These are phyloP conservation scores for Pangasius djambal DNA, from an alignment of 2,797 vertebrate species.

Conservation along the genomic window DNA sequence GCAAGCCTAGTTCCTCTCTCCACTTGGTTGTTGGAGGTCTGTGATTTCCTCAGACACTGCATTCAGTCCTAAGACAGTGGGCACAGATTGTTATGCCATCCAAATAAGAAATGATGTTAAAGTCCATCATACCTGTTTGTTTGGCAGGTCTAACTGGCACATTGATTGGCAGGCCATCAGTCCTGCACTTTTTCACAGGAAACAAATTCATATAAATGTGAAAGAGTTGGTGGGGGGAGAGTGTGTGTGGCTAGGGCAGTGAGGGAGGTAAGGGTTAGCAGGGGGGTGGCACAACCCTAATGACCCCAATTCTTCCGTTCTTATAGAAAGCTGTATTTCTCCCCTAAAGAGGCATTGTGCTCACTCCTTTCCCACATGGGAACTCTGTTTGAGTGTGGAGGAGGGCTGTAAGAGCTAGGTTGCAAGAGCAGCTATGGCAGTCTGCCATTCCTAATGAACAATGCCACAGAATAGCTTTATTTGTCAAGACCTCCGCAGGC, in stretches of 20 bases:
- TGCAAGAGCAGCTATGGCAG: slow-evolving; percentile 57
- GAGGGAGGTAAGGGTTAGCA: slow-evolving; percentile 55
- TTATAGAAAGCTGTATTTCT: slow-evolving; percentile 62
- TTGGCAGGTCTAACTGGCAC: slow-evolving; percentile 45
- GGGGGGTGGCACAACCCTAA: slow-evolving; percentile 59
- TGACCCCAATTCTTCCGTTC: slow-evolving; percentile 63
- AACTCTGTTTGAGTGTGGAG: slow-evolving; percentile 57
- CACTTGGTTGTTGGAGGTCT: neutral
- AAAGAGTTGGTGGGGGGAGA: slow-evolving; percentile 17
- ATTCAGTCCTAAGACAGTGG: slow-evolving; percentile 30
- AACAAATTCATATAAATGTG: slow-evolving; percentile 49
- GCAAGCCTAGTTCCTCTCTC: neutral
- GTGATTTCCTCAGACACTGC: slow-evolving; percentile 14
- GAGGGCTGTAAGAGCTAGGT: slow-evolving; percentile 55
- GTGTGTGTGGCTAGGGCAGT: slow-evolving; percentile 45
- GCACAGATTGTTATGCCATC: slow-evolving; percentile 18
- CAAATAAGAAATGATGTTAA: slow-evolving; percentile 2
- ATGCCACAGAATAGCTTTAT: slow-evolving; percentile 66
- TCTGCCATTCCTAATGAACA: slow-evolving; percentile 66
- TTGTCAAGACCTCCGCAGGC: slow-evolving; percentile 61
- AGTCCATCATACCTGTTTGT: slow-evolving; percentile 29
- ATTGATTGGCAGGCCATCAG: slow-evolving; percentile 55
- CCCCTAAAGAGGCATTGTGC: slow-evolving; percentile 62
- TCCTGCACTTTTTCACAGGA: slow-evolving; percentile 47
- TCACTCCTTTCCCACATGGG: slow-evolving; percentile 58